phyloP scores from a whole-genome alignment of 2,113 vertebrate species.

The Sterna hirundo region DNA sequence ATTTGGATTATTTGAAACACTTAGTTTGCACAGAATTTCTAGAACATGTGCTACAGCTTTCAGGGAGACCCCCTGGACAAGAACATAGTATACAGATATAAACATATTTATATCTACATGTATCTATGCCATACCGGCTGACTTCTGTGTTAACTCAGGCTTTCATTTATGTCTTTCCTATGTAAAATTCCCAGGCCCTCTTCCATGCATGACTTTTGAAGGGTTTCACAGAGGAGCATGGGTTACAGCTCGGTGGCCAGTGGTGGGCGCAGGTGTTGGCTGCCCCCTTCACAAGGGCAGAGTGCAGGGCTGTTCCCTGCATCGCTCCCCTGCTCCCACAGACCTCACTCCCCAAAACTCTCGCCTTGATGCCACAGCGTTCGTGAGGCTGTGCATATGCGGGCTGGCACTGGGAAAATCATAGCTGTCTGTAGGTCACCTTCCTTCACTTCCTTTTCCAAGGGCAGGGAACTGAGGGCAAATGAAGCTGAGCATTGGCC shows the following conservation, averaged over 20 bases:
- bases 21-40: not conserved
- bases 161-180: not conserved
- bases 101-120: not conserved
- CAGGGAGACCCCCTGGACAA: not conserved
- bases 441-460: not conserved
- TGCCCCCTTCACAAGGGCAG: not conserved
- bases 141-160: not conserved
- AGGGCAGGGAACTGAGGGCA: not conserved
- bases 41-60: not conserved
- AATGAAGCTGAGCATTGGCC: not conserved
- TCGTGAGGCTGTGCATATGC: fast-evolving
- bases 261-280: not conserved
- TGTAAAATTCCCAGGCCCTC: not conserved
- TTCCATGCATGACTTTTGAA: not conserved
- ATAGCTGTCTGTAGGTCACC: not conserved
- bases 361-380: not conserved
- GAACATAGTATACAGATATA: not conserved
- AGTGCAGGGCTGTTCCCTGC: not conserved
- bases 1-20: not conserved
- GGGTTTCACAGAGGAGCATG: not conserved
- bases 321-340: not conserved
- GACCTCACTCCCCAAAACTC: not conserved
- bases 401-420: not conserved
- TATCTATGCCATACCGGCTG: not conserved
- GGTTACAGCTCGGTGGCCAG: not conserved